phyloP scores from a whole-genome alignment of 2,113 vertebrate species.

The Clupea harengus region DNA sequence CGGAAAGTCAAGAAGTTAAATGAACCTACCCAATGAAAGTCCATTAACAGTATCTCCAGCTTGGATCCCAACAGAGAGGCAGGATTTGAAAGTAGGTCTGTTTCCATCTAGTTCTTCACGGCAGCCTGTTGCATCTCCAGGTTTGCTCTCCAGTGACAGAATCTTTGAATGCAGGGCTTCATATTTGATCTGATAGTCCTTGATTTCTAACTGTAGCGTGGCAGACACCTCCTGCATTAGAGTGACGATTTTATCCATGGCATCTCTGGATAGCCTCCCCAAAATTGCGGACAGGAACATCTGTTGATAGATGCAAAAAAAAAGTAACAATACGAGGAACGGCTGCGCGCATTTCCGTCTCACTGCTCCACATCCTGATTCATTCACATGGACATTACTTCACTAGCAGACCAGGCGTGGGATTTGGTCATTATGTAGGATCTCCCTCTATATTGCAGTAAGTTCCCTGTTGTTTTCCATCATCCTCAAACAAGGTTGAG shows the following conservation, averaged over 20 bases:
- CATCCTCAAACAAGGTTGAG: neutral
- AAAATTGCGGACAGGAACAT: conserved; percentile 3
- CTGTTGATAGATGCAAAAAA: neutral
- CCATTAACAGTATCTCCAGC: neutral
- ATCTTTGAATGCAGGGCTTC: conserved; percentile 16
- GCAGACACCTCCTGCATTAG: conserved; percentile 26
- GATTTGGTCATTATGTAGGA: no score
- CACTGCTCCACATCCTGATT: no score
- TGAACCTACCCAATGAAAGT: neutral
- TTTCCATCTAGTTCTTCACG: neutral
- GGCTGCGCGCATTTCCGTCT: neutral
- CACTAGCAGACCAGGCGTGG: no score
- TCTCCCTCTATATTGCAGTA: no score
- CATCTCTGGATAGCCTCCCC: conserved; percentile 23
- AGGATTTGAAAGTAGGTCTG: no score
- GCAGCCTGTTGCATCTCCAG: neutral
- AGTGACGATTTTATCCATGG: conserved; percentile 1
- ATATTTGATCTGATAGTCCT: conserved; percentile 22
- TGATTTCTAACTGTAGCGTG: conserved; percentile 4
- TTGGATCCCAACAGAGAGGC: neutral
- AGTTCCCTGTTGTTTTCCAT: no score
- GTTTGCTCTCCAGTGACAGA: neutral
- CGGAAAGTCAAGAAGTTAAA: neutral
- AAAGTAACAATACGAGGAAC: neutral
- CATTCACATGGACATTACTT: no score